A percentile compares a stretch with the other conserved stretches of the same genome.
Conservation (phyloP, 2,113 vertebrate species). For the Mixornis gularis region DNA sequence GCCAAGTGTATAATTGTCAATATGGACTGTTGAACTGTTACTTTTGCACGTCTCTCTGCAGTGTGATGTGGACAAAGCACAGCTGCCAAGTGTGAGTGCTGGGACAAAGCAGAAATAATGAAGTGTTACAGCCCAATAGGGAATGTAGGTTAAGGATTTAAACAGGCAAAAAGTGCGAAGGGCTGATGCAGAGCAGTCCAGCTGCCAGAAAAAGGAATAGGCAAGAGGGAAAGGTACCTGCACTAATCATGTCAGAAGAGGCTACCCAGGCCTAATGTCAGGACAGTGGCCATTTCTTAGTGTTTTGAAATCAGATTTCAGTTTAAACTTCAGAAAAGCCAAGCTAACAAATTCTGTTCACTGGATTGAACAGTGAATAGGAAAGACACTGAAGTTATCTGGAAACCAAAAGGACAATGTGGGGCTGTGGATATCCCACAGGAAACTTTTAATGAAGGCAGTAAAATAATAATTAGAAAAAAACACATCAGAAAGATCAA, state of each 20-base stretch:
- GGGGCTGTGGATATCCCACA: neutral
- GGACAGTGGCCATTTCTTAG: neutral
- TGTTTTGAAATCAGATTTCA: neutral
- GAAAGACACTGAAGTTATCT: neutral
- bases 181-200: neutral
- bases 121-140: neutral
- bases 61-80: neutral
- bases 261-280: neutral
- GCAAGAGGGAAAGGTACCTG: neutral
- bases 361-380: neutral
- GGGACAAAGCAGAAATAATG: conserved; percentile 23
- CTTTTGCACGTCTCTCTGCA: neutral
- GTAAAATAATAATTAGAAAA: neutral
- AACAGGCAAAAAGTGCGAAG: neutral
- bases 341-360: neutral
- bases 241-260: neutral
- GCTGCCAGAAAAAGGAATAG: neutral
- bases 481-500: neutral
- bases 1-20: neutral
- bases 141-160: conserved; percentile 40
- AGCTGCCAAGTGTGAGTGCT: neutral
- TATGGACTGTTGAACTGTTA: neutral
- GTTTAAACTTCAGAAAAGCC: neutral
- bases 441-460: neutral
- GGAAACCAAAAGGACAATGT: neutral